Conservation (phyloP, 2,797 vertebrate species). For the Heterohyrax brucei region DNA sequence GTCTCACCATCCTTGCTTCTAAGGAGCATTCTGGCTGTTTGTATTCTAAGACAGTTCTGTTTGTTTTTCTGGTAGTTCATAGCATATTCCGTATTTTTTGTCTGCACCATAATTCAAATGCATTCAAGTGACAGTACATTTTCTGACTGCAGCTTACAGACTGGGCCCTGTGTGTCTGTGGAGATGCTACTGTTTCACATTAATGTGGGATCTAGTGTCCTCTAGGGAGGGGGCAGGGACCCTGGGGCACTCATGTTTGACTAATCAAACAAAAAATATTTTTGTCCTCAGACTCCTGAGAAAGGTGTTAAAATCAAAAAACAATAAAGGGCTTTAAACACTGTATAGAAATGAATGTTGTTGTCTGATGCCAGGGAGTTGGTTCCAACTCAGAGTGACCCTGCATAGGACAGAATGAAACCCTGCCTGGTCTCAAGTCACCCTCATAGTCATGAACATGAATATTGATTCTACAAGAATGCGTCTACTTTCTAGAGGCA, state of each 20-base stretch:
- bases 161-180: background rate
- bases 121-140: background rate
- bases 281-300: background rate
- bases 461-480: background rate
- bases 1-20: background rate
- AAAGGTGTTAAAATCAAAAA: conserved; percentile 15
- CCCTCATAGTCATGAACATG: no score
- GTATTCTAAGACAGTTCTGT: background rate
- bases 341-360: background rate
- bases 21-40: background rate
- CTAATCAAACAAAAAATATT: background rate
- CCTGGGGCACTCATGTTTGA: background rate
- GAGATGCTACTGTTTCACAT: background rate
- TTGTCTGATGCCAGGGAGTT: no score
- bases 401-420: no score
- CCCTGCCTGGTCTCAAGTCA: no score
- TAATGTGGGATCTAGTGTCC: background rate
- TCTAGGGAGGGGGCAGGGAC: conserved; percentile 6
- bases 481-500: background rate
- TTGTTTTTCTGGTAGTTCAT: background rate
- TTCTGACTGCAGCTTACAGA: background rate
- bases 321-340: conserved; percentile 11
- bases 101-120: background rate
- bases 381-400: no score
- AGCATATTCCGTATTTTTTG: background rate